Evolutionary conservation across 2,797 vertebrate genomes (phyloP).

Genomic region (Cirrhinus molitorella): DNA sequence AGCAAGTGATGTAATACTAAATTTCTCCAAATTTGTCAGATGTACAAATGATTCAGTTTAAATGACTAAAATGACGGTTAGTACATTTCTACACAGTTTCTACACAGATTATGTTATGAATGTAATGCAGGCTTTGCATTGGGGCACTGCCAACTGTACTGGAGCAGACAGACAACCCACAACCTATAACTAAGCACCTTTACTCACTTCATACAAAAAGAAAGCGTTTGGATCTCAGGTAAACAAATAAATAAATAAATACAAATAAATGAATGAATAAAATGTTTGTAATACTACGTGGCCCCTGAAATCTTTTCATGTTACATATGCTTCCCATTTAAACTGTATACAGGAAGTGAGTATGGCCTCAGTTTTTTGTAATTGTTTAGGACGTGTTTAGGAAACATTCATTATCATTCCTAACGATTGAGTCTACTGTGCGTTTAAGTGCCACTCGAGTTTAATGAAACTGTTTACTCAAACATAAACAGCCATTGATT

Average conservation of each 20-base stretch:
- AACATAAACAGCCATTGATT: constrained; percentile 38
- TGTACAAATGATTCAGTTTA: too few relatives aligned
- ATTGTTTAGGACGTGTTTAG: background rate
- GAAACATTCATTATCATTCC: constrained; percentile 38
- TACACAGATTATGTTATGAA: background rate
- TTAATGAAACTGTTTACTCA: constrained; percentile 28
- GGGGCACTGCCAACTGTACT: background rate
- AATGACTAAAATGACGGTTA: too few relatives aligned
- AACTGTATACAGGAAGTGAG: constrained; percentile 18
- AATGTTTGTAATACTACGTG: too few relatives aligned
- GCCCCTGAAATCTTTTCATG: background rate
- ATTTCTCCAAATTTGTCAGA: too few relatives aligned
- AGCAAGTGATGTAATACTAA: background rate
- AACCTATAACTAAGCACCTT: background rate
- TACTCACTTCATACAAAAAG: background rate
- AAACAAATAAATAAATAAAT: too few relatives aligned
- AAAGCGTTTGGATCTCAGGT: background rate
- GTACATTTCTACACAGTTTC: background rate
- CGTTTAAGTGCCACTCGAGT: constrained; percentile 21
- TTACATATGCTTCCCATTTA: constrained; percentile 12
- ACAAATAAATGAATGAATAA: too few relatives aligned
- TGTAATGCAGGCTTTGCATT: background rate
- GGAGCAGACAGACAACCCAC: background rate
- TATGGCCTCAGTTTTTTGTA: background rate
- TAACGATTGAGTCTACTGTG: constrained; percentile 12